Evolutionary conservation across 2,888 invertebrate species (phyloP).

Genomic region (Ypsolopha scabrella): DNA sequence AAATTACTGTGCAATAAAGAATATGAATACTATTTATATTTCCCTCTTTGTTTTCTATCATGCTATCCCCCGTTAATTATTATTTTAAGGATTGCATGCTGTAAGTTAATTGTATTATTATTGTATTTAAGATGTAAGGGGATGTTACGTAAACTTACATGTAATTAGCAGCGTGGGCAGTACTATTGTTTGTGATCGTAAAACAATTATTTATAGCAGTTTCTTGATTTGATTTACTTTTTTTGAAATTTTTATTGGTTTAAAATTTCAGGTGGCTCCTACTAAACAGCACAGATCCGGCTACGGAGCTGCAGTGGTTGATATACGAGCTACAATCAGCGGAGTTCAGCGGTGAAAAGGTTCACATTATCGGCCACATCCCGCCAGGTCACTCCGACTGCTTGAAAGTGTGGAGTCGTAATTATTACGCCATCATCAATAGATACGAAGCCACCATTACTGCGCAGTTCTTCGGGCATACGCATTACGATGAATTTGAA

Average conservation of each 20-base stretch:
- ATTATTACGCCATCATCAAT: conserved; percentile 90
- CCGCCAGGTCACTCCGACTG: conserved; percentile 96
- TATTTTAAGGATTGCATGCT: too few relatives aligned
- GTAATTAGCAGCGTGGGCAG: too few relatives aligned
- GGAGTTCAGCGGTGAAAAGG: conserved; percentile 94
- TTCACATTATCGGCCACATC: conserved; percentile 97
- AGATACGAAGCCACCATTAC: conserved; percentile 91
- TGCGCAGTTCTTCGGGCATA: conserved; percentile 95
- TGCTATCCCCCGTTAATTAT: too few relatives aligned
- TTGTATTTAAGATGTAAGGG: too few relatives aligned
- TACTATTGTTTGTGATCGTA: too few relatives aligned
- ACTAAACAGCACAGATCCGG: conserved; percentile 96
- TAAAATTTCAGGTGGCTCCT: conserved; percentile 79
- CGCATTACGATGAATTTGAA: conserved; percentile 94
- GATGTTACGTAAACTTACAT: too few relatives aligned
- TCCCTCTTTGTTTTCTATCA: too few relatives aligned
- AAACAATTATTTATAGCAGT: too few relatives aligned
- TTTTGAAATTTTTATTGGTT: background rate
- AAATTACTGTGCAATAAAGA: too few relatives aligned
- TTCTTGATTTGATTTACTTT: background rate
- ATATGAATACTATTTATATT: too few relatives aligned
- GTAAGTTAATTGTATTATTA: too few relatives aligned
- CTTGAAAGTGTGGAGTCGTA: conserved; percentile 94
- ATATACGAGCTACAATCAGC: conserved; percentile 94
- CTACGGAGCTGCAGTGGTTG: conserved; percentile 95